These are phyloP conservation scores for Diorhabda elongata DNA, from an alignment of 1,140 invertebrate species.

Conservation along the genomic window DNA sequence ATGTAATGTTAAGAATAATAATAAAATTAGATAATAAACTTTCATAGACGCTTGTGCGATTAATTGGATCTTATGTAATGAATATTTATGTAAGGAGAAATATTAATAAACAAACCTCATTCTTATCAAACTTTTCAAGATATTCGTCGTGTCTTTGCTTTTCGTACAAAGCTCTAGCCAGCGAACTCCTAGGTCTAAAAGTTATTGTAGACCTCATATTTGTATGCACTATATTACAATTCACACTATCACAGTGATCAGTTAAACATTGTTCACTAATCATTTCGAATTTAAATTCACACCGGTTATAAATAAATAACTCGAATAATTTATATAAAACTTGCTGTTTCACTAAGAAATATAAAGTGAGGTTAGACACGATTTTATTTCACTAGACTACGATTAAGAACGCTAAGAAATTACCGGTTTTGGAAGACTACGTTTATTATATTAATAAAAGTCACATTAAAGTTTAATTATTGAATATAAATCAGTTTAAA, in stretches of 20 bases:
- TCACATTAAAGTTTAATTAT: too few relatives aligned
- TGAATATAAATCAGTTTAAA: too few relatives aligned
- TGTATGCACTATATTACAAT: background rate
- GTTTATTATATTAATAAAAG: too few relatives aligned
- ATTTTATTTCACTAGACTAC: too few relatives aligned
- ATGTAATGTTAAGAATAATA: too few relatives aligned
- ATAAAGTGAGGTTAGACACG: slow-evolving; percentile 7
- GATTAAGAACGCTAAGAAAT: too few relatives aligned
- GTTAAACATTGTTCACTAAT: background rate
- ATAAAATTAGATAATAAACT: too few relatives aligned
- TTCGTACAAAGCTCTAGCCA: slow-evolving; percentile 23
- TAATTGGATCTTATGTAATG: too few relatives aligned
- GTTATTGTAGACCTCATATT: slow-evolving; percentile 1
- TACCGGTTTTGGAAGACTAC: too few relatives aligned
- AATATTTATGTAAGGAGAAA: too few relatives aligned
- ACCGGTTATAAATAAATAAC: background rate
- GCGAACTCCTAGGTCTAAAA: slow-evolving; percentile 19
- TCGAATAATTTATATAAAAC: background rate
- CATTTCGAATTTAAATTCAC: background rate
- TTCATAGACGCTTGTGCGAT: too few relatives aligned
- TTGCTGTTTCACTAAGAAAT: slow-evolving; percentile 23
- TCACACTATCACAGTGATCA: background rate
- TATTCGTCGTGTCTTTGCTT: slow-evolving; percentile 24
- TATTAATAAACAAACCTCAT: slow-evolving; percentile 17
- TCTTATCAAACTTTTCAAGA: slow-evolving; percentile 24